Percentiles rank a stretch among this genome's conserved stretches.
Conservation (phyloP, 2,113 vertebrate species). For the Budorcas taxicolor region DNA sequence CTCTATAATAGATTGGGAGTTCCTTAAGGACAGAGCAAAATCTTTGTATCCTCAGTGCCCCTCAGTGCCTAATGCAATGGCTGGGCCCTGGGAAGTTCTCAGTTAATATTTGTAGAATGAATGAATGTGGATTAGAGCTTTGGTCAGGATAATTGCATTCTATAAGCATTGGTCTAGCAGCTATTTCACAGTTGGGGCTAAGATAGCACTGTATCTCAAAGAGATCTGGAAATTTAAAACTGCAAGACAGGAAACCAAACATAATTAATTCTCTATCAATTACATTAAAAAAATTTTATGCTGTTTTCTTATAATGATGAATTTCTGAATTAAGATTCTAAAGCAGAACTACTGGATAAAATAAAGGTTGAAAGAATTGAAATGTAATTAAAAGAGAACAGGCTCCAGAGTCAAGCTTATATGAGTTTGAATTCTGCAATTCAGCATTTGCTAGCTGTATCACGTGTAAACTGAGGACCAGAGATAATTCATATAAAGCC, state of each 20-base stretch:
- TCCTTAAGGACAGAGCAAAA: not conserved
- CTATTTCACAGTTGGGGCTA: constrained; percentile 27
- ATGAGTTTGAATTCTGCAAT: constrained; percentile 22
- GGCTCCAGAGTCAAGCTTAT: not conserved
- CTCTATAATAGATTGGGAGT: not conserved
- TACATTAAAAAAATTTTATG: not conserved
- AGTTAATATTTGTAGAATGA: constrained; percentile 11
- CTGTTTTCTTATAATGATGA: not conserved
- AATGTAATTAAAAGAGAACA: not conserved
- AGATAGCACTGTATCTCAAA: not conserved
- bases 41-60: not conserved
- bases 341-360: constrained; percentile 7
- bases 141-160: constrained; percentile 22
- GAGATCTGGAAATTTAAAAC: constrained; percentile 45
- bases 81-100: not conserved
- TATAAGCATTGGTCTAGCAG: constrained; percentile 12
- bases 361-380: not conserved
- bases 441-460: not conserved
- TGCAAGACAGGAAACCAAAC: not conserved
- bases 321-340: constrained; percentile 3
- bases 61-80: not conserved
- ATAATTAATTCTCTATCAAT: constrained; percentile 33
- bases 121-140: constrained; percentile 5
- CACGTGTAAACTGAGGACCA: not conserved
- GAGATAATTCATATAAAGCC: not conserved